Percentiles rank a stretch among this genome's conserved stretches.
Conservation (phyloP, 2,113 vertebrate genomes). For the Benitochromis conjunctus region DNA sequence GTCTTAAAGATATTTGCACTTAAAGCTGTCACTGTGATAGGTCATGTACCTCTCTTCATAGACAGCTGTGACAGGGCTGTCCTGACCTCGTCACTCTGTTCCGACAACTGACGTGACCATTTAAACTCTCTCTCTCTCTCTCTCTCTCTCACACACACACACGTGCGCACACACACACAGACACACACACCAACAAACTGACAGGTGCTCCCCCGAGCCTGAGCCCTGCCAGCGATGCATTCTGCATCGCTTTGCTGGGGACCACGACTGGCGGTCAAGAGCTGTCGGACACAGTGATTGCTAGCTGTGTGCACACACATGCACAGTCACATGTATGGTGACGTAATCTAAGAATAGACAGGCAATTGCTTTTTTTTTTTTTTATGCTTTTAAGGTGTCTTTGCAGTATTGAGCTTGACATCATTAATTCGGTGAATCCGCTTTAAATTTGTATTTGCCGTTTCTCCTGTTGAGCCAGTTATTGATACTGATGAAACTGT, state of each 20-base stretch:
- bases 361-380: background rate
- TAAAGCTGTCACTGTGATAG: background rate
- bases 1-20: slow-evolving; percentile 6
- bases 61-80: slow-evolving; percentile 40
- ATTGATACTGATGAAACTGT: background rate
- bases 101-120: slow-evolving; percentile 34
- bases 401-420: background rate
- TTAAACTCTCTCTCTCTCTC: background rate
- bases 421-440: background rate
- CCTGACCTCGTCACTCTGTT: slow-evolving; percentile 48
- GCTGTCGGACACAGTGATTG: slow-evolving; percentile 43
- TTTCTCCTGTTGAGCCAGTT: background rate
- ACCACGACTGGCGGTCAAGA: slow-evolving; percentile 28
- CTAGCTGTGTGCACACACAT: background rate
- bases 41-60: slow-evolving; percentile 19
- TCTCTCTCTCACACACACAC: background rate
- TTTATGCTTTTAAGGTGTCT: background rate
- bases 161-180: background rate
- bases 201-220: background rate
- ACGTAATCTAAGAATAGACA: background rate
- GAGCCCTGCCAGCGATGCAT: background rate
- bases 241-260: slow-evolving; percentile 19
- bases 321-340: background rate
- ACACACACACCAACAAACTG: background rate
- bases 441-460: background rate